Percentiles rank a stretch among this genome's conserved stretches.
These are phyloP conservation scores for Philypnodon macrostomus DNA, from an alignment of 2,797 vertebrate genomes.

Conservation along the genomic window DNA sequence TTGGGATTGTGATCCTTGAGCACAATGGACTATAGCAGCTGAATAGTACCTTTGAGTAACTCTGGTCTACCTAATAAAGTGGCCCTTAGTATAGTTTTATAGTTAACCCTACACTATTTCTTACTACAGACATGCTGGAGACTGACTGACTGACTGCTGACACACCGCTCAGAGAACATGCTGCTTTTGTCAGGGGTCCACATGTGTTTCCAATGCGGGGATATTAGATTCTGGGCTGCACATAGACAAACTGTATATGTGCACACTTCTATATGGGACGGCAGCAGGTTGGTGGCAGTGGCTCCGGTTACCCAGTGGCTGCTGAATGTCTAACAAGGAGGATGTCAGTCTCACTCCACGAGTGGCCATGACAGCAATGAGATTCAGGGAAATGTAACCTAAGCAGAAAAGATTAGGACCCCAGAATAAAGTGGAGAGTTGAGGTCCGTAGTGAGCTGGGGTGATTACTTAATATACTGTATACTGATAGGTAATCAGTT, in stretches of 20 bases:
- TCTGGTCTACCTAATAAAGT: too few species aligned
- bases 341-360: slow-evolving; percentile 67
- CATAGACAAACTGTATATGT: slow-evolving; percentile 16
- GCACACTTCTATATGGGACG: slow-evolving; percentile 6
- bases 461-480: slow-evolving; percentile 3
- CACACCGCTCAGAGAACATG: slow-evolving; percentile 63
- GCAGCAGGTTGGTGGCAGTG: slow-evolving; percentile 44
- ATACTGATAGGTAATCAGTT: slow-evolving; percentile 21
- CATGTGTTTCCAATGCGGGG: slow-evolving; percentile 74
- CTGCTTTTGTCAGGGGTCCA: slow-evolving; percentile 64
- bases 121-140: slow-evolving; percentile 43
- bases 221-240: slow-evolving; percentile 57
- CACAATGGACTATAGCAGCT: too few species aligned
- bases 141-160: slow-evolving; percentile 67
- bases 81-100: too few species aligned
- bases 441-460: background rate
- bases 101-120: background rate
- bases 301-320: slow-evolving; percentile 65
- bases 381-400: slow-evolving; percentile 64
- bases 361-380: slow-evolving; percentile 65
- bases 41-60: too few species aligned
- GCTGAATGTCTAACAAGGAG: slow-evolving; percentile 73
- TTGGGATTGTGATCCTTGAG: too few species aligned
- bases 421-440: slow-evolving; percentile 24
- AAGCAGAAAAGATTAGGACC: slow-evolving; percentile 50